phyloP scores from a whole-genome alignment of 2,888 invertebrate species.

The Pristionchus exspectatus region DNA sequence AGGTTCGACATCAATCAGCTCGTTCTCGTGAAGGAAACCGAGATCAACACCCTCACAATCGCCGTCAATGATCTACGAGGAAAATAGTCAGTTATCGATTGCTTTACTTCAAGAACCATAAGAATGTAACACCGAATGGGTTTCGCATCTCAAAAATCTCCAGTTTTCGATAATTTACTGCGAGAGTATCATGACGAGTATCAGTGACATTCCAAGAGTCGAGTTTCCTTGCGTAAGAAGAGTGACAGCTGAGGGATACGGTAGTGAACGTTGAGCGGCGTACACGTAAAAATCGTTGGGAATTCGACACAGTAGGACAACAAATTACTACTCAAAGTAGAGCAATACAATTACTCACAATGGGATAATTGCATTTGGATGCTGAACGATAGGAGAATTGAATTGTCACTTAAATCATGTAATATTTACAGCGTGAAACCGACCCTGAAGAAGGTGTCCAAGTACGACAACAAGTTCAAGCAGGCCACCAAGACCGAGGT shows the following conservation, averaged over 20 bases:
- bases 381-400: neutral
- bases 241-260: neutral
- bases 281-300: too few relatives aligned
- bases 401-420: neutral
- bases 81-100: slow-evolving; percentile 86
- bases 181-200: neutral
- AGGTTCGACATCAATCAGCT: slow-evolving; percentile 52
- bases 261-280: neutral
- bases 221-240: neutral
- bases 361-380: too few relatives aligned
- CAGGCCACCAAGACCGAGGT: slow-evolving; percentile 63
- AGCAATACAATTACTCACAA: too few relatives aligned
- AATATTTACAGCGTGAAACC: slow-evolving; percentile 69
- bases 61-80: slow-evolving; percentile 99
- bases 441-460: slow-evolving; percentile 95
- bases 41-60: slow-evolving; percentile 98
- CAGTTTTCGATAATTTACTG: slow-evolving; percentile 69
- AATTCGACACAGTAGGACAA: too few relatives aligned
- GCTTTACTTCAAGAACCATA: neutral
- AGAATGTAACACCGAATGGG: too few relatives aligned
- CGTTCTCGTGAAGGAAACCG: slow-evolving; percentile 69
- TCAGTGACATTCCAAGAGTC: neutral
- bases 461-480: slow-evolving; percentile 92
- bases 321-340: too few relatives aligned
- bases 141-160: slow-evolving; percentile 86